Evolutionary conservation across 2,797 vertebrate genomes (phyloP), one percentile per base, ranked within the genome.

Genomic region (Triplophysa bombifrons): DNA sequence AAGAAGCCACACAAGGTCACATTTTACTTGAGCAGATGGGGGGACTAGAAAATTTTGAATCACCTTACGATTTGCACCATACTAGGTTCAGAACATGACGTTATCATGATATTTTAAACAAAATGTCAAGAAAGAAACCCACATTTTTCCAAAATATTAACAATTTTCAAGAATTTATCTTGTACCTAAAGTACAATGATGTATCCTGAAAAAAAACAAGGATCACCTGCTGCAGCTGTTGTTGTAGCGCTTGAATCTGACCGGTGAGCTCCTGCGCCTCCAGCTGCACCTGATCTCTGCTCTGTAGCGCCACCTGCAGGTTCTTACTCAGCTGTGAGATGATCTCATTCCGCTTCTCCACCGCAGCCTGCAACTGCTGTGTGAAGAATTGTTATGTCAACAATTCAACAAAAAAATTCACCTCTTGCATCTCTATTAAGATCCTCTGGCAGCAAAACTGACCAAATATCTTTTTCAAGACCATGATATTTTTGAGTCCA

Each of bases 281-380:
- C 22, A 93, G 86, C 56, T 95, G 94, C 0, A 96, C 91, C 76
- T 94, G 90, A 81, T 95, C 92, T 83, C 87, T 87, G 75, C 93
- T 94, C 50, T 84, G 81, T 63, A 90, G 89, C 0, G 90, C 89
- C 78, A 92, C 89, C 76, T 95, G 94, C 74, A 96, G 91, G 90
- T 93, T 95, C 48, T 81, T 77, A 61, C 92, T 94, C 56, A 96
- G 90, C 82, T 86, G 93, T 34, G 90, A 80, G 78, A 96, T 95
- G 44, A 95, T 92, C 64, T 94, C 94, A 84, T 95, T 94, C 10
- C 93, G 90, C 80, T 96, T 94, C 84, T 94, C 94, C 27, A 95
- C 91, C 0, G 92, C 93, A 13, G 83, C 75, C 86, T 95, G 92
- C 25, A 95, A 84, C 58, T 92, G 93, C 95, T 96, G 81, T 14